These are phyloP conservation scores for Antheraea mylitta DNA, from an alignment of 1,140 invertebrate species.

Conservation along the genomic window DNA sequence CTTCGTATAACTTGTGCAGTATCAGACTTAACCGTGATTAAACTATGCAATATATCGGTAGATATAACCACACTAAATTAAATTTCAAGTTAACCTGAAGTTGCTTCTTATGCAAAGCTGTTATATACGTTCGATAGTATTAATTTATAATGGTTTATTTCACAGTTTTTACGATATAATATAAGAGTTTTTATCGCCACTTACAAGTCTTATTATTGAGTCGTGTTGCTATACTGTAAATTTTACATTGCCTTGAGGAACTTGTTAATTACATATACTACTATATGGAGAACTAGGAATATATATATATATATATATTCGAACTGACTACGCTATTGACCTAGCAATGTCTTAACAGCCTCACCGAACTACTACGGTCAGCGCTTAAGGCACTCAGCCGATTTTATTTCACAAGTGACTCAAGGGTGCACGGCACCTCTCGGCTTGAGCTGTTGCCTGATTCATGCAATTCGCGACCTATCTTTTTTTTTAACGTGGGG, in stretches of 20 bases:
- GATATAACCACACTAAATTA: slow-evolving; percentile 56
- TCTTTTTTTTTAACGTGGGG: no score
- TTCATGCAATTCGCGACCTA: no score
- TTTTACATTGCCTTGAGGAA: background rate
- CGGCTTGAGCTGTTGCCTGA: no score
- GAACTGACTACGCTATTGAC: no score
- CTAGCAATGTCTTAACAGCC: no score
- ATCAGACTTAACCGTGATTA: slow-evolving; percentile 52
- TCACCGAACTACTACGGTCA: no score
- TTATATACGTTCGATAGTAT: slow-evolving; percentile 26
- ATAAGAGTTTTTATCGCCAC: slow-evolving; percentile 44
- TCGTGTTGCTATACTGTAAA: background rate
- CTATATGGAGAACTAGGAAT: no score
- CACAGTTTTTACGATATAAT: slow-evolving; percentile 35
- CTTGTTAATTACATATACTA: background rate
- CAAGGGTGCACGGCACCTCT: no score
- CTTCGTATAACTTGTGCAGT: slow-evolving; percentile 52
- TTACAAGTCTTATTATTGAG: slow-evolving; percentile 11
- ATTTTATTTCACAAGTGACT: no score
- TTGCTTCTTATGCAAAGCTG: slow-evolving; percentile 22
- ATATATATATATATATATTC: no score
- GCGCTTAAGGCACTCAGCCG: no score
- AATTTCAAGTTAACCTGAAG: slow-evolving; percentile 43
- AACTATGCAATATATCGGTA: slow-evolving; percentile 48
- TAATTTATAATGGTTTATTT: slow-evolving; percentile 43